Evolutionary conservation across 2,888 invertebrate species (phyloP).

Genomic region (Nemurella pictetii): DNA sequence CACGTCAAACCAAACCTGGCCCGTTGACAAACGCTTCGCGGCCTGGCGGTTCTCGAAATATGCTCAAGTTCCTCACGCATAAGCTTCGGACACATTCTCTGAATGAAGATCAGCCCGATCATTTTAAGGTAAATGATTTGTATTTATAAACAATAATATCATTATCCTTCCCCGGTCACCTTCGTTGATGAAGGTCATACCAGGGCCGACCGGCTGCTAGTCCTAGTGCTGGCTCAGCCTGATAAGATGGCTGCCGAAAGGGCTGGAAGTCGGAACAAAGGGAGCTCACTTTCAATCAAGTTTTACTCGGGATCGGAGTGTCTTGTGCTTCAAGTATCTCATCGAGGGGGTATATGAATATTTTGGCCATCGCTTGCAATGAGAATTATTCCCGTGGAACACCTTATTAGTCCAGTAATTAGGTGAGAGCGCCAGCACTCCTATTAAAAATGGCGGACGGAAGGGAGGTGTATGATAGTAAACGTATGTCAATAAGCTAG

Average conservation of each 20-base stretch:
- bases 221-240: background rate
- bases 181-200: slow-evolving; percentile 55
- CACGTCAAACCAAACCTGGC: slow-evolving; percentile 37
- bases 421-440: slow-evolving; percentile 33
- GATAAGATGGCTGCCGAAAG: slow-evolving; percentile 63
- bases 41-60: slow-evolving; percentile 59
- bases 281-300: slow-evolving; percentile 50
- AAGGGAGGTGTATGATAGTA: background rate
- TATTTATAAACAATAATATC: slow-evolving; percentile 30
- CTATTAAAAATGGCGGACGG: slow-evolving; percentile 38
- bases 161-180: slow-evolving; percentile 46
- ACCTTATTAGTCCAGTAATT: slow-evolving; percentile 34
- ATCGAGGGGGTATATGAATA: slow-evolving; percentile 55
- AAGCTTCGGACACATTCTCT: slow-evolving; percentile 84
- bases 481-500: background rate
- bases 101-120: slow-evolving; percentile 71
- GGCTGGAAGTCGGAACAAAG: slow-evolving; percentile 62
- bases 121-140: slow-evolving; percentile 69
- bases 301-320: slow-evolving; percentile 68
- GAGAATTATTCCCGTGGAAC: slow-evolving; percentile 28
- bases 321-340: slow-evolving; percentile 92
- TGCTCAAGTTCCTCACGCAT: slow-evolving; percentile 84
- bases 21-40: slow-evolving; percentile 44
- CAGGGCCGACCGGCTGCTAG: slow-evolving; percentile 46
- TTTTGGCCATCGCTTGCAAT: slow-evolving; percentile 3